These are phyloP conservation scores for Chalcosyrphus nemorum DNA, from an alignment of 2,888 invertebrate genomes.

Conservation along the genomic window DNA sequence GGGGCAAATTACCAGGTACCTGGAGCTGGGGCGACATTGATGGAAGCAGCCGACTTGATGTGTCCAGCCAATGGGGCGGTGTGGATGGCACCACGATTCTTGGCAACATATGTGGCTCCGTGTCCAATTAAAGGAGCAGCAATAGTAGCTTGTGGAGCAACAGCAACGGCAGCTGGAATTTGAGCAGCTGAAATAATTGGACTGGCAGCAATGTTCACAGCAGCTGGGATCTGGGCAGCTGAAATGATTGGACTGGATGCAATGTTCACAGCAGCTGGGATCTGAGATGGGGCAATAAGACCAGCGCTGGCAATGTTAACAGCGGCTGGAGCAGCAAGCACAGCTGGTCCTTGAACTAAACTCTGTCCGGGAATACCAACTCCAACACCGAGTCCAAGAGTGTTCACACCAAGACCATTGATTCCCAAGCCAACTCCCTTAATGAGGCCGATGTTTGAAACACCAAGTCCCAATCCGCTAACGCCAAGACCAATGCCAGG, in stretches of 20 bases:
- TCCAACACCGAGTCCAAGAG: constrained; percentile 2
- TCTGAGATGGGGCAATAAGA: neutral
- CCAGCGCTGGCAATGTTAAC: constrained; percentile 28
- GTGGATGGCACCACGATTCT: constrained; percentile 82
- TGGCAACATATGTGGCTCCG: constrained; percentile 77
- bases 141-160: constrained; percentile 2
- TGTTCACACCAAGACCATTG: neutral
- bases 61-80: constrained; percentile 83
- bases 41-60: constrained; percentile 75
- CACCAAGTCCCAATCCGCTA: neutral
- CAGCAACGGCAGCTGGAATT: neutral
- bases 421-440: neutral
- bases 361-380: constrained; percentile 15
- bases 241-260: constrained; percentile 7
- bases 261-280: constrained; percentile 29
- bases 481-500: neutral
- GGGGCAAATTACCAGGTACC: constrained; percentile 78
- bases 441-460: neutral
- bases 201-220: constrained; percentile 24
- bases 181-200: constrained; percentile 1
- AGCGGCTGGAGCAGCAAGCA: neutral
- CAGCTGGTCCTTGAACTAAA: constrained; percentile 67
- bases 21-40: constrained; percentile 83
- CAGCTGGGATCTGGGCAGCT: constrained; percentile 34
- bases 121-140: constrained; percentile 12